phyloP scores from a whole-genome alignment of 2,797 vertebrate species.

The Tolypeutes matacus region DNA sequence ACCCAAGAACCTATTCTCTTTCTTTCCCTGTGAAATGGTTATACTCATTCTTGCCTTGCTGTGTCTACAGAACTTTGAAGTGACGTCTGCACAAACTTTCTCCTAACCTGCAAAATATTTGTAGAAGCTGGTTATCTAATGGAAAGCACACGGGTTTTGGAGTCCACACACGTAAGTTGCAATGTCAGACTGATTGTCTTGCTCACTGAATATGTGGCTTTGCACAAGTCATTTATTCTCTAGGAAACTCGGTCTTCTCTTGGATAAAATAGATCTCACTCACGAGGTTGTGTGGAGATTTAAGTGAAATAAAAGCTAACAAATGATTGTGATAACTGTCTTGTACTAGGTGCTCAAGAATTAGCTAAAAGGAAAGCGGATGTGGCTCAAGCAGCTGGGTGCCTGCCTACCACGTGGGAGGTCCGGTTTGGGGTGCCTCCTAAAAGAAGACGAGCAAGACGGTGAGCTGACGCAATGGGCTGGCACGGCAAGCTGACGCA shows the following conservation, averaged over 20 bases:
- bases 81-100: fast-evolving
- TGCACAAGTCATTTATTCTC: too few relatives aligned
- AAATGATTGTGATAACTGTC: background rate
- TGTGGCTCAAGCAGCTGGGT: too few relatives aligned
- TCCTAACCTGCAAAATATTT: background rate
- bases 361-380: background rate
- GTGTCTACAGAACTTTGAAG: background rate
- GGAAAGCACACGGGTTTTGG: background rate
- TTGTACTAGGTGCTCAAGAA: background rate
- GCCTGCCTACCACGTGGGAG: too few relatives aligned
- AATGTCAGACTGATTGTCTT: background rate
- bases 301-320: background rate
- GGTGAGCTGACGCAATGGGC: too few relatives aligned
- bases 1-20: background rate
- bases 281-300: background rate
- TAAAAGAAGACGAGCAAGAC: too few relatives aligned
- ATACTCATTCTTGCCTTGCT: fast-evolving
- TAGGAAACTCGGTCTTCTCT: background rate
- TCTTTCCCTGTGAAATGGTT: background rate
- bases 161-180: background rate
- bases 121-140: background rate
- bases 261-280: background rate
- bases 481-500: too few relatives aligned
- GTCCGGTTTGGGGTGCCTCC: too few relatives aligned
- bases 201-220: fast-evolving